Evolutionary conservation across 2,113 vertebrate species (phyloP), one percentile per base, ranked within the genome.

Genomic region (Holacanthus passer): DNA sequence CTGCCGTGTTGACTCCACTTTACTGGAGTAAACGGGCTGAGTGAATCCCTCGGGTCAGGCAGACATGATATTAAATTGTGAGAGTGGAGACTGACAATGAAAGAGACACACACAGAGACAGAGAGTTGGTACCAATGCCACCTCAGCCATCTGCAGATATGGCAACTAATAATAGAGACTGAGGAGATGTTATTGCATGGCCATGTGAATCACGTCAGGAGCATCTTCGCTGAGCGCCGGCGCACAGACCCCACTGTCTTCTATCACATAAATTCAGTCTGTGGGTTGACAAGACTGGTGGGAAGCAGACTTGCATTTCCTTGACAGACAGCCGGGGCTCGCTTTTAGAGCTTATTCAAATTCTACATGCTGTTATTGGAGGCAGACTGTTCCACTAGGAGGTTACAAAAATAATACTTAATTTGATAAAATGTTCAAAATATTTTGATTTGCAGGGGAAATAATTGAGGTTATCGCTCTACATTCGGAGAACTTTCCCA

Each of bases 41-140:
- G 59, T 88, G 79, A 78, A 86, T 79, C 84, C 79, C 68, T 45
- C n/a, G 39, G 81, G 87, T 85, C 79, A 82, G 83, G 48, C 68
- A 67, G 83, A 88, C 73, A 77, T 85, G 70, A 86, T 88, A 88
- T 90, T 85, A 90, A 84, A 91, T 74, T 86, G 75, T 31, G 67
- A 79, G 62, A 53, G 20, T 14, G 43, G 66, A 83, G 69, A 60
- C 73, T 69, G 85, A 86, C 77, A 83, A 84, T n/a, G 68, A 76
- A 16, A 29, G 20, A 67, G 56, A 76, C 27, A 70, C 65, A 69
- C 64, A 84, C 32, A 56, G 35, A 27, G 35, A 32, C 29, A 60
- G 50, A 48, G 41, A 32, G 50, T 2, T 73, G 53, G 68, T 31
- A 73, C 53, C 27, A 8, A 29, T 58, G 83, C 64, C 64, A 67